Percentiles rank a stretch among this genome's conserved stretches.
phyloP scores from a whole-genome alignment of 37 sponge, comb jelly and placozoan species.

The Beroe ovata region DNA sequence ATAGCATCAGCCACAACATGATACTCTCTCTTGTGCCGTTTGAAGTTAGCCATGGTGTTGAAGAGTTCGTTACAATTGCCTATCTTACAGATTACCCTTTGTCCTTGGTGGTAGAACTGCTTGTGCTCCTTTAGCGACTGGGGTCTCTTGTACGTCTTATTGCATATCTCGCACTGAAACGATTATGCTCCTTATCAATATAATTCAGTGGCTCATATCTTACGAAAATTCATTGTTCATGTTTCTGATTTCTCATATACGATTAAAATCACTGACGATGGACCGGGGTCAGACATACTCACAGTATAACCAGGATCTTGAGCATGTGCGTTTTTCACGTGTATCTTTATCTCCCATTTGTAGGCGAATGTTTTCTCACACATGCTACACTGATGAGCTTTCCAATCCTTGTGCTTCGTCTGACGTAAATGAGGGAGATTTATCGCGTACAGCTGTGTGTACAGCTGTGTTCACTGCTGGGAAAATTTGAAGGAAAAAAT shows the following conservation, averaged over 20 bases:
- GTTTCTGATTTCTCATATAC: too few species aligned
- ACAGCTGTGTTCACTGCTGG: too few species aligned
- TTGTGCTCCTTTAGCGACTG: constrained; percentile 32
- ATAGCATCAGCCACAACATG: neutral
- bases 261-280: too few species aligned
- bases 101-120: constrained; percentile 3
- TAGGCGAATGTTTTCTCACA: constrained; percentile 1
- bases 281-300: too few species aligned
- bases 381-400: neutral
- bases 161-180: constrained; percentile 28
- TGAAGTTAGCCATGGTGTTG: constrained; percentile 61
- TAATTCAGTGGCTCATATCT: too few species aligned
- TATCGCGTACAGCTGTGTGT: neutral
- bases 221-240: too few species aligned
- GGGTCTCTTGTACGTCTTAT: constrained; percentile 37
- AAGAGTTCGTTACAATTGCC: constrained; percentile 34
- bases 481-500: too few species aligned
- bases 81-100: constrained; percentile 10
- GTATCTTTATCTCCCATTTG: constrained; percentile 35
- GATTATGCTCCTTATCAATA: too few species aligned
- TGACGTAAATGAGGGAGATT: neutral
- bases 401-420: constrained; percentile 14
- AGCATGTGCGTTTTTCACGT: constrained; percentile 7
- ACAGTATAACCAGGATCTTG: constrained; percentile 25
- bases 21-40: neutral